Conservation (phyloP, 2,797 vertebrate species). For the Poeciliopsis gracilis region DNA sequence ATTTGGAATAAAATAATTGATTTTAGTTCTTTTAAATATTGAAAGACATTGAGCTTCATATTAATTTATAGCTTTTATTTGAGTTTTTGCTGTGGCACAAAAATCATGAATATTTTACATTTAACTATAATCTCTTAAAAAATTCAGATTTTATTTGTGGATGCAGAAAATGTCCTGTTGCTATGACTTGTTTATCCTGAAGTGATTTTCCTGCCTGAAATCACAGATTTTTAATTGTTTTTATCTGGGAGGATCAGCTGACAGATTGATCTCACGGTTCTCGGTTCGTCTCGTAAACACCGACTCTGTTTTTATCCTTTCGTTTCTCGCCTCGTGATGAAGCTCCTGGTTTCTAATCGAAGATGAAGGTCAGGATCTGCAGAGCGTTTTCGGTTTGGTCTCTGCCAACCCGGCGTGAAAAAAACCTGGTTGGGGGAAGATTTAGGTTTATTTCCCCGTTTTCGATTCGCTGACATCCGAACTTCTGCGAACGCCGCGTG, state of each 20-base stretch:
- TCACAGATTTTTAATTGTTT: not conserved
- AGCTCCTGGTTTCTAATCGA: not conserved
- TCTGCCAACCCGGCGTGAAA: not conserved
- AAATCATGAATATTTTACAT: not conserved
- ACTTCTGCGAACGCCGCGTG: conserved; percentile 35
- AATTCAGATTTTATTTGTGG: not conserved
- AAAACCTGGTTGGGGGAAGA: not conserved
- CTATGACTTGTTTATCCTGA: not conserved
- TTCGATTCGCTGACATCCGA: not conserved
- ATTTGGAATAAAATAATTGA: not conserved
- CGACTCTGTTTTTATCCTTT: not conserved
- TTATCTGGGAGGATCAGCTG: not conserved
- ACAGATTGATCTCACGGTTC: not conserved
- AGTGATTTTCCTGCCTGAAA: not conserved
- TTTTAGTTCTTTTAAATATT: not conserved
- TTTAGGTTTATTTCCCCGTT: not conserved
- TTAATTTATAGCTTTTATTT: not conserved
- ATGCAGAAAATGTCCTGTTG: not conserved
- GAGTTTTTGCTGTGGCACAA: not conserved
- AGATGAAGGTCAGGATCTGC: not conserved
- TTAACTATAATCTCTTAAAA: not conserved
- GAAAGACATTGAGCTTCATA: not conserved
- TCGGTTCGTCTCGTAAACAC: not conserved
- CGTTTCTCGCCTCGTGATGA: not conserved
- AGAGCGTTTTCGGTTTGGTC: not conserved